Base-by-base conservation (phyloP, 2,888 invertebrate genomes). In the Patella pellucida region DNA sequence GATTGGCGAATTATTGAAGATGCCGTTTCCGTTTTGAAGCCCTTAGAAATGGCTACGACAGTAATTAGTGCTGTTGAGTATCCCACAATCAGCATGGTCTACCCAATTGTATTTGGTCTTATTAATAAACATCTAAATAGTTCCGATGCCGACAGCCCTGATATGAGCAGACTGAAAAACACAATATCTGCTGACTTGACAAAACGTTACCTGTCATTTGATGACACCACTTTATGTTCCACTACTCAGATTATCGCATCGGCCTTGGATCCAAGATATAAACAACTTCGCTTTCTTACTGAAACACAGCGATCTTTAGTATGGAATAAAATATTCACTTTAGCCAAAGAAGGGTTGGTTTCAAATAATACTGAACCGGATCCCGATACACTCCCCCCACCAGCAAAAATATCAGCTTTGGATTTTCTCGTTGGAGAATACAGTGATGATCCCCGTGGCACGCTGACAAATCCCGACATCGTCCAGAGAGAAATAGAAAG, bases 1-100 rank as follows among this genome's bases (percentile, higher is more conserved):
- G 56, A 41, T 67, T 75, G 75, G 75, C 27, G 16, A 5, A 75
- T 23, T 11, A 75, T 75, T 11, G 71, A 75, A 27, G 75, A 75
- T 9, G 16, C 67, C n/a, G 41, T 67, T 9, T 52, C 67, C 0
- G 71, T 71, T 16, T 51, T 75, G n/a, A 16, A 75, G 71, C 71
- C 75, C 12, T 27, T 75, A 50, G 51, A 75, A 41, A 50, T 75
- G 12, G 75, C 62, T 19, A 73, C 73, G 15, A 68, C 68, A n/a
- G 51, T 52, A 16, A n/a, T 68, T 19, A 68, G 68, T 52, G 73
- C 68, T 16, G 23, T 50, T 50, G 68, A 23, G 12, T 74, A 31
- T 19, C 56, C 74, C 9, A 74, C 74, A 27, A n/a, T 71, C 16
- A 41, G 70, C 23, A 74, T 74, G 74, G 71, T 74, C 11, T 51